Conservation (phyloP, 2,113 vertebrate species). For the Triplophysa dalaica region DNA sequence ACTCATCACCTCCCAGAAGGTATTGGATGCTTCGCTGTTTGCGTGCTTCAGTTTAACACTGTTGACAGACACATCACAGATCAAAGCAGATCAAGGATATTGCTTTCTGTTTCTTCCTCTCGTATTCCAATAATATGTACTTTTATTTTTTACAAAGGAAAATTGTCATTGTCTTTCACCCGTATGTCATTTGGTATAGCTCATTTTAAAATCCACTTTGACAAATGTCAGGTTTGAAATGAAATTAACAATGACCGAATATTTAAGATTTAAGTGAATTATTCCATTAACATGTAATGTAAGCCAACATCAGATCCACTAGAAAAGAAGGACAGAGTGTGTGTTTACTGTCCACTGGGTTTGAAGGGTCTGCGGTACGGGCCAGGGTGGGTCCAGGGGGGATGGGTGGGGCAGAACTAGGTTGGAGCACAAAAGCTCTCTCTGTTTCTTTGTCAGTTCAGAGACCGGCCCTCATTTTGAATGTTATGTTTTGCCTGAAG, state of each 20-base stretch:
- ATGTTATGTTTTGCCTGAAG: conserved; percentile 23
- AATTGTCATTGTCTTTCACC: too few species aligned
- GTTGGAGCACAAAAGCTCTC: conserved; percentile 32
- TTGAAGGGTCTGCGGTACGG: conserved; percentile 9
- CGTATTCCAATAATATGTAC: neutral
- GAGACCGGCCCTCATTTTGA: neutral
- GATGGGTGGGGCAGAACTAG: conserved; percentile 35
- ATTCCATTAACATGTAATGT: neutral
- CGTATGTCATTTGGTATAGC: too few species aligned
- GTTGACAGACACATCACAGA: neutral
- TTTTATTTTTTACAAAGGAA: too few species aligned
- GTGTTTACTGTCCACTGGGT: conserved; percentile 25
- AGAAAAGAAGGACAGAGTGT: neutral
- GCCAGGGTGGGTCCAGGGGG: conserved; percentile 33
- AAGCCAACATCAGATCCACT: neutral
- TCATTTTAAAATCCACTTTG: too few species aligned
- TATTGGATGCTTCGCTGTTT: neutral
- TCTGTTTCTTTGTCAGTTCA: conserved; percentile 5
- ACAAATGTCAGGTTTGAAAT: too few species aligned
- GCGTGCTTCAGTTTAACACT: conserved; percentile 1
- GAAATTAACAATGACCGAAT: too few species aligned
- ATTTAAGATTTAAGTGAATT: neutral
- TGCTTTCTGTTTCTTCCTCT: conserved; percentile 2
- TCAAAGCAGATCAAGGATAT: neutral
- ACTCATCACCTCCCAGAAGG: conserved; percentile 17